phyloP scores from a whole-genome alignment of 30 jellyfish, hydroid and myxozoan species.

The Pseudorhiza aurosa region DNA sequence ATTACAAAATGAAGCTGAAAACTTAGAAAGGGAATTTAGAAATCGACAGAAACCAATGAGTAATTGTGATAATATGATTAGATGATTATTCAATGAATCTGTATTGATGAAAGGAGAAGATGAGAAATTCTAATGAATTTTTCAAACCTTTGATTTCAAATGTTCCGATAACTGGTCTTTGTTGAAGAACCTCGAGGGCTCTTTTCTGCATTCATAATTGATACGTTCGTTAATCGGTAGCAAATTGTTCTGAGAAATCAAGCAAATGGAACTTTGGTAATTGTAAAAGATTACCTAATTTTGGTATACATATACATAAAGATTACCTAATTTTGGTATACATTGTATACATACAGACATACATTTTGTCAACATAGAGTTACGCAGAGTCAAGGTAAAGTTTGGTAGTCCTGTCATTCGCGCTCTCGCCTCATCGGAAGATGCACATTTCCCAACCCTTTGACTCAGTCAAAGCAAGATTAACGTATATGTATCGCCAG shows the following conservation, averaged over 20 bases:
- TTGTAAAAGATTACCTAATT: background rate
- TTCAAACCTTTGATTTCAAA: constrained; percentile 28
- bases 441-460: no score
- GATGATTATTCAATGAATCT: background rate
- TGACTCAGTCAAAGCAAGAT: no score
- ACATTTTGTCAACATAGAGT: background rate
- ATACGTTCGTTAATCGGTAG: constrained; percentile 59
- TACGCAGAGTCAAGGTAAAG: no score
- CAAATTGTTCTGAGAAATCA: constrained; percentile 37
- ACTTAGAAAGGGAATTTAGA: no score
- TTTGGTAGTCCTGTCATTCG: no score
- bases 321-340: background rate
- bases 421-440: no score
- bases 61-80: no score
- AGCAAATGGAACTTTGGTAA: background rate
- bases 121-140: background rate
- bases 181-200: constrained; percentile 51
- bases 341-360: background rate
- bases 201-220: constrained; percentile 51
- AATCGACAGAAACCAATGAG: no score
- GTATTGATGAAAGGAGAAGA: background rate
- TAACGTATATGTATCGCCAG: background rate
- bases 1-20: no score
- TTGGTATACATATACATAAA: background rate
- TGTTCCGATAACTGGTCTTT: constrained; percentile 43